A percentile compares a stretch with the other conserved stretches of the same genome.
Evolutionary conservation across 2,797 vertebrate species (phyloP).

Genomic region (Erpetoichthys calabaricus): DNA sequence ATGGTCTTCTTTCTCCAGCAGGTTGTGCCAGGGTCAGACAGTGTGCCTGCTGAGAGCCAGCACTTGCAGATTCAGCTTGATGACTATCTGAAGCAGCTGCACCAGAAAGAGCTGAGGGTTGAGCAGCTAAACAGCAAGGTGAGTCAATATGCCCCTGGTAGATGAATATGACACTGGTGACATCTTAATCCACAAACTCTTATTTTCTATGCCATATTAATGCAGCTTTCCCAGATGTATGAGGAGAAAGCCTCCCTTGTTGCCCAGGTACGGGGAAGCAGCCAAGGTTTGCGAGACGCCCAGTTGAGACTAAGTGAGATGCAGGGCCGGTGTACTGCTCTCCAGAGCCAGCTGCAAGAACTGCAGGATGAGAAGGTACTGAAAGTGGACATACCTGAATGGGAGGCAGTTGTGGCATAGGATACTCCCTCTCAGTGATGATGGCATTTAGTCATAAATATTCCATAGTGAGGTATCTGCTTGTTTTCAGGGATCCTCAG

Average conservation of each 20-base stretch:
- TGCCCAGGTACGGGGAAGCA: slow-evolving; percentile 39
- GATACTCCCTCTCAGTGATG: background rate
- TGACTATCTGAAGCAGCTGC: slow-evolving; percentile 49
- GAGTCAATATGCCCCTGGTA: slow-evolving; percentile 5
- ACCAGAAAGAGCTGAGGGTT: slow-evolving; percentile 56
- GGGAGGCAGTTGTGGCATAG: background rate
- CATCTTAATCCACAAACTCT: background rate
- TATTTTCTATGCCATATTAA: background rate
- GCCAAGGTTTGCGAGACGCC: slow-evolving; percentile 33
- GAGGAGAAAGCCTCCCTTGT: slow-evolving; percentile 55
- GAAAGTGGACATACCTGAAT: slow-evolving; percentile 24
- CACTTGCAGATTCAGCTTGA: slow-evolving; percentile 39
- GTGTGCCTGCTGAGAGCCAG: slow-evolving; percentile 30
- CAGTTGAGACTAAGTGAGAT: slow-evolving; percentile 36
- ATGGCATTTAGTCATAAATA: background rate
- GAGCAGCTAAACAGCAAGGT: slow-evolving; percentile 57
- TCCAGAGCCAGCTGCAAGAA: slow-evolving; percentile 46
- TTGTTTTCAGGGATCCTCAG: slow-evolving; percentile 42
- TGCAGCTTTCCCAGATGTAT: slow-evolving; percentile 52
- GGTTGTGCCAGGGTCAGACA: slow-evolving; percentile 4
- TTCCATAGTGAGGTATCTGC: background rate
- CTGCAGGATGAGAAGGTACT: slow-evolving; percentile 24
- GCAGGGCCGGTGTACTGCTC: slow-evolving; percentile 32
- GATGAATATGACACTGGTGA: background rate
- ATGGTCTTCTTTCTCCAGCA: slow-evolving; percentile 9